These are phyloP conservation scores for Papilio aristodemus DNA, from an alignment of 1,140 invertebrate genomes.

Conservation along the genomic window DNA sequence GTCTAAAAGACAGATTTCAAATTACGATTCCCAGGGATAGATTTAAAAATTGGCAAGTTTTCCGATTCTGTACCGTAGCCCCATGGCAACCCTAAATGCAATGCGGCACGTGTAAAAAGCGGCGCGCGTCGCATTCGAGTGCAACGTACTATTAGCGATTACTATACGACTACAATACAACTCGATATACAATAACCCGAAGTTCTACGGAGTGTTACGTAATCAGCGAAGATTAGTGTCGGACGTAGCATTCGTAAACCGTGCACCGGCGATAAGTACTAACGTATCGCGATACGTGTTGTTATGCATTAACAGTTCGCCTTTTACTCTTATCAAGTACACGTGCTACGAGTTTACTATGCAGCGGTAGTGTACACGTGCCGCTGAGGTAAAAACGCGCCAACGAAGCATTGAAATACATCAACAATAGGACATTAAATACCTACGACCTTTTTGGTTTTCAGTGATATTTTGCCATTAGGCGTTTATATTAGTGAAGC, in stretches of 20 bases:
- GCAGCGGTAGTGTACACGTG: slow-evolving; percentile 39
- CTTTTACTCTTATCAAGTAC: slow-evolving; percentile 59
- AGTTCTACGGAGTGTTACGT: slow-evolving; percentile 29
- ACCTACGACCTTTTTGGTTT: too few relatives aligned
- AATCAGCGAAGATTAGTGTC: slow-evolving; percentile 17
- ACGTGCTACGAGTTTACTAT: slow-evolving; percentile 56
- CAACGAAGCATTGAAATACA: slow-evolving; percentile 30
- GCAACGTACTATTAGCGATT: slow-evolving; percentile 1
- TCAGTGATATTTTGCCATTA: background rate
- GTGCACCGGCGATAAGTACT: slow-evolving; percentile 51
- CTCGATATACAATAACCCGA: slow-evolving; percentile 27
- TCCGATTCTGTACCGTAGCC: background rate
- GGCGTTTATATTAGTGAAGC: background rate
- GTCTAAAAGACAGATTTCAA: too few relatives aligned
- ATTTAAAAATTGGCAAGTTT: too few relatives aligned
- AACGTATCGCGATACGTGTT: slow-evolving; percentile 40
- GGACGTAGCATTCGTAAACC: slow-evolving; percentile 35
- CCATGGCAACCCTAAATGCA: slow-evolving; percentile 14
- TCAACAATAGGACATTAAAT: background rate
- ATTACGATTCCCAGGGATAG: too few relatives aligned
- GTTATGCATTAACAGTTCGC: slow-evolving; percentile 35
- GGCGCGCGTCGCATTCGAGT: slow-evolving; percentile 36
- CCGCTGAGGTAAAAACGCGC: slow-evolving; percentile 27
- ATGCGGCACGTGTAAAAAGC: slow-evolving; percentile 50
- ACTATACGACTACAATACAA: background rate